Conservation (phyloP, 2,888 invertebrate genomes). For the Slavum lentiscoides region DNA sequence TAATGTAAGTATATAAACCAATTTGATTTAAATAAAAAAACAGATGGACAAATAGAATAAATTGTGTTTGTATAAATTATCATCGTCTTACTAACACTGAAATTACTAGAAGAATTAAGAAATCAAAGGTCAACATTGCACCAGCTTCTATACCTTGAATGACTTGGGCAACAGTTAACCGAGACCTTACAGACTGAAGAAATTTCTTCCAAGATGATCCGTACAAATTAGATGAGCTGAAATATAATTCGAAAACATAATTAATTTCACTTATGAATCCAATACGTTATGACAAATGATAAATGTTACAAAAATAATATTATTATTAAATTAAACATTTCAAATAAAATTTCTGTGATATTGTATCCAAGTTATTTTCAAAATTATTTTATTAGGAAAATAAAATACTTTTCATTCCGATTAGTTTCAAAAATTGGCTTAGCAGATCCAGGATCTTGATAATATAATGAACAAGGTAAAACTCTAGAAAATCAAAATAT, state of each 20-base stretch:
- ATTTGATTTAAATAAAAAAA: not conserved
- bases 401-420: conserved; percentile 16
- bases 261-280: not conserved
- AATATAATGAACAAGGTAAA: conserved; percentile 68
- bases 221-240: conserved; percentile 55
- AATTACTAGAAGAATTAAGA: conserved; percentile 70
- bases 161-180: conserved; percentile 73
- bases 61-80: not conserved
- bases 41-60: not conserved
- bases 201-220: conserved; percentile 66
- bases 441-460: conserved; percentile 57
- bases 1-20: not conserved
- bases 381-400: not conserved
- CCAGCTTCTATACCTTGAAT: conserved; percentile 71
- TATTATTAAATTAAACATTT: not conserved
- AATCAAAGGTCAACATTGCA: conserved; percentile 76
- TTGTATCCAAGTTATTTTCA: too few species aligned
- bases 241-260: conserved; percentile 26
- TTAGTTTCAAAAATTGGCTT: conserved; percentile 44
- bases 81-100: conserved; percentile 67
- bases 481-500: conserved; percentile 60
- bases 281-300: not conserved
- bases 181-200: conserved; percentile 68
- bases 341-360: too few species aligned
- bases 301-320: not conserved